Conservation (phyloP, 2,797 vertebrate species). For the Lutjanus campechanus region DNA sequence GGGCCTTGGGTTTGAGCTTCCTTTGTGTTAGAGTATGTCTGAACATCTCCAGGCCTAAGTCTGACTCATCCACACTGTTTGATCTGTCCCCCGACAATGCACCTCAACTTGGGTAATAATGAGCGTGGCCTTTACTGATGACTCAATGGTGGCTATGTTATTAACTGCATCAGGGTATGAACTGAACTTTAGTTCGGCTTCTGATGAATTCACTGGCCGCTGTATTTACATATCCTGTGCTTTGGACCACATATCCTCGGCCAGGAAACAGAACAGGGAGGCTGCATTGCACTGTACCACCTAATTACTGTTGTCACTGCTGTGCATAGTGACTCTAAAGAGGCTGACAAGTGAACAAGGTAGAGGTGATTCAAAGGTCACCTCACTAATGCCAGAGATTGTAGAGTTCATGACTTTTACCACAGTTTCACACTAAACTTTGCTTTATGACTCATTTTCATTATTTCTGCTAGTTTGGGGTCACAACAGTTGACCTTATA, state of each 20-base stretch:
- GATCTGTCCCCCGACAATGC: slow-evolving; percentile 27
- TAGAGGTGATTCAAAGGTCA: neutral
- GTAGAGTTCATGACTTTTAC: neutral
- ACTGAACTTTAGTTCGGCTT: neutral
- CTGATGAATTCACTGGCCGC: slow-evolving; percentile 8
- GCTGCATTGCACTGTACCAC: neutral
- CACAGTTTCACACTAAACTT: neutral
- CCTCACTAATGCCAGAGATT: neutral
- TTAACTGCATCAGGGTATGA: slow-evolving; percentile 9
- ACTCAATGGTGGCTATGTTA: slow-evolving; percentile 17
- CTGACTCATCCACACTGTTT: slow-evolving; percentile 33
- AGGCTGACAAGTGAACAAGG: neutral
- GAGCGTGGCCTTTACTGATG: slow-evolving; percentile 27
- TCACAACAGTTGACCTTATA: neutral
- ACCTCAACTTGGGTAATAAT: slow-evolving; percentile 32
- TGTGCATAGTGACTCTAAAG: neutral
- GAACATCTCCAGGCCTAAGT: slow-evolving; percentile 38
- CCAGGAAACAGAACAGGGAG: neutral
- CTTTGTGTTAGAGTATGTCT: slow-evolving; percentile 53
- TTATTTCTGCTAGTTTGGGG: neutral
- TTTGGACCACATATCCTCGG: neutral
- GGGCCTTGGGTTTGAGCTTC: slow-evolving; percentile 38
- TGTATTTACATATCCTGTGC: slow-evolving; percentile 7
- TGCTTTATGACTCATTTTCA: neutral
- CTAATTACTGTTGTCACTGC: neutral